A percentile compares a stretch with the other conserved stretches of the same genome.
These are phyloP conservation scores for Chinchilla lanigera DNA, from an alignment of 2,113 vertebrate genomes.

Conservation along the genomic window DNA sequence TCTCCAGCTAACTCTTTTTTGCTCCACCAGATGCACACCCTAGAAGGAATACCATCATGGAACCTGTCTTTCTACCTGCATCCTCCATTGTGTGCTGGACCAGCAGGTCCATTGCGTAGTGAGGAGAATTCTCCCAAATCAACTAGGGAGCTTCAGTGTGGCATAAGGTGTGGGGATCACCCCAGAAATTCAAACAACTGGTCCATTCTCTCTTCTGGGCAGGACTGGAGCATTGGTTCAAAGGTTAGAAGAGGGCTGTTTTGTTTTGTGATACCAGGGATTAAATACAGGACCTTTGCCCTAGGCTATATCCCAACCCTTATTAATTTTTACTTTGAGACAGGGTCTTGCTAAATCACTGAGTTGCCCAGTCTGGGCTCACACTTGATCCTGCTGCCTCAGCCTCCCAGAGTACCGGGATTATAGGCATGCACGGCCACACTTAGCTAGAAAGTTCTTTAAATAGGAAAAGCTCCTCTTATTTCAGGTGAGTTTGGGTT, in stretches of 20 bases:
- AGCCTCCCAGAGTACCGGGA: background rate
- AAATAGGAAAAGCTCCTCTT: background rate
- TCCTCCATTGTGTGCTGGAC: background rate
- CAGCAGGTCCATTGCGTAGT: background rate
- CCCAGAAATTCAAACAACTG: background rate
- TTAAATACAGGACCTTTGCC: background rate
- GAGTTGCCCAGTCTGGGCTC: background rate
- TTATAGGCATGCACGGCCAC: background rate
- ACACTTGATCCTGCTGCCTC: background rate
- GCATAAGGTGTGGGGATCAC: background rate
- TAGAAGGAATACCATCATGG: background rate
- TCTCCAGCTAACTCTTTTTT: background rate
- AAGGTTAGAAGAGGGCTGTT: background rate
- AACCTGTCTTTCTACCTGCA: background rate
- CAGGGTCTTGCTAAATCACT: background rate
- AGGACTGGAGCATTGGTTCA: background rate
- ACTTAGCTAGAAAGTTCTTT: background rate
- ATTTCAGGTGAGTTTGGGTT: background rate
- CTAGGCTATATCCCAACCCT: background rate
- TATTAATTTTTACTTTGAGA: background rate
- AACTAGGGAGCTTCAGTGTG: background rate
- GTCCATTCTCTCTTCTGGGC: background rate
- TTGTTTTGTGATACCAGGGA: background rate
- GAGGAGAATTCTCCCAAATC: background rate
- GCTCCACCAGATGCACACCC: background rate